Evolutionary conservation across 2,797 vertebrate species (phyloP), one percentile per base, ranked within the genome.

Genomic region (Prunella strophiata): DNA sequence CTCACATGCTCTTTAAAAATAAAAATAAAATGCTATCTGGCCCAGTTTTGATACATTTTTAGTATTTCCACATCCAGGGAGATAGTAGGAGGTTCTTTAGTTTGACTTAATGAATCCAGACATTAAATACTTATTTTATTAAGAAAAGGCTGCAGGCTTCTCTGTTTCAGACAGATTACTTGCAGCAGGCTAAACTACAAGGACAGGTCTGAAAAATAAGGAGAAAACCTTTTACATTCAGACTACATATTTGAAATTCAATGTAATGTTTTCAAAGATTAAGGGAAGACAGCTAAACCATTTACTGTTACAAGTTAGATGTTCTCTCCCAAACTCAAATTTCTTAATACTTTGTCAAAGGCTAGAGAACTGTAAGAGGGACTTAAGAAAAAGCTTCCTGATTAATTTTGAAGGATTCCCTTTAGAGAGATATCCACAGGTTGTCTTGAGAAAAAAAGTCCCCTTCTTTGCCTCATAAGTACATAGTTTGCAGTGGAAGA

Each of bases 91-190:
- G 15, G 42, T 61, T 82, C 55, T 88, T 79, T 63, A 74, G 26
- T 59, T 81, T 86, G 77, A 93, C 48, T 91, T 77, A 79, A 88
- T 15, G 55, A 93, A 45, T 89, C 59, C 22, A 91, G 71, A 50
- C 57, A 67, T 27, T 14, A 78, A 84, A 78, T 58, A 81, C n/a
- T 63, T 86, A 59, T 57, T 76, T 67, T 89, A 67, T 77, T 65
- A 87, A 81, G 47, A 61, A 78, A 89, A 86, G n/a, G 75, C 87
- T 81, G 85, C 61, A 58, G 72, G 65, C 66, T 81, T 68, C 54
- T 94, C 58, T 59, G 6, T 81, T 94, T 63, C 34, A 86, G 40
- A 52, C 22, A 91, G 30, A 36, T 82, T 42, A 63, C 65, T 62
- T 70, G 76, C 43, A 85, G 62, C 50, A 45, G 21, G 45, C 62